Conservation (phyloP, 2,888 invertebrate species). For the Pediacus dermestoides region DNA sequence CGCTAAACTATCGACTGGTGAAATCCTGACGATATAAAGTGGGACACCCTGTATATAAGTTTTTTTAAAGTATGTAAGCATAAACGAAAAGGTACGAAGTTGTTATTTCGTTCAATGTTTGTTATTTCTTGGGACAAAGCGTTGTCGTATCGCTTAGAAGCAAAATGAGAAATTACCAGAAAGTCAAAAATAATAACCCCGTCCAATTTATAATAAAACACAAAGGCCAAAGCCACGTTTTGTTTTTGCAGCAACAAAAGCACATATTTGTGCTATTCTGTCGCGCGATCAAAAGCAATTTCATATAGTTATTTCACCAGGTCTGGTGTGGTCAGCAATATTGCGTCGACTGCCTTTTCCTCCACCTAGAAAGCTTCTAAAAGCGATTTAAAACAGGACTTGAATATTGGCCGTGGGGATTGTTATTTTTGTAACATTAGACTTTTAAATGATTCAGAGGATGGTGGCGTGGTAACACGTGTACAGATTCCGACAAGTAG, state of each 20-base stretch:
- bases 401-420: conserved; percentile 22
- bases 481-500: conserved; percentile 27
- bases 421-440: conserved; percentile 29
- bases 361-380: background rate
- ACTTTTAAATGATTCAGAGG: conserved; percentile 29
- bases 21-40: too few species aligned
- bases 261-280: background rate
- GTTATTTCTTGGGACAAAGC: too few species aligned
- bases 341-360: background rate
- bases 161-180: too few species aligned
- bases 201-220: too few species aligned
- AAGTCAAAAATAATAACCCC: too few species aligned
- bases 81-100: too few species aligned
- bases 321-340: too few species aligned
- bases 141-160: too few species aligned
- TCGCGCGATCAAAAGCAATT: conserved; percentile 2
- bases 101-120: too few species aligned
- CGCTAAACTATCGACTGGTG: too few species aligned
- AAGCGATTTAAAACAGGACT: conserved; percentile 15
- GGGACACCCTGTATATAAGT: too few species aligned
- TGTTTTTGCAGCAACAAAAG: conserved; percentile 1
- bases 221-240: background rate
- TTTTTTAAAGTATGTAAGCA: too few species aligned
- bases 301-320: background rate
- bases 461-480: conserved; percentile 25